phyloP scores from a whole-genome alignment of 2,797 vertebrate genomes.

The Oreochromis grahami region DNA sequence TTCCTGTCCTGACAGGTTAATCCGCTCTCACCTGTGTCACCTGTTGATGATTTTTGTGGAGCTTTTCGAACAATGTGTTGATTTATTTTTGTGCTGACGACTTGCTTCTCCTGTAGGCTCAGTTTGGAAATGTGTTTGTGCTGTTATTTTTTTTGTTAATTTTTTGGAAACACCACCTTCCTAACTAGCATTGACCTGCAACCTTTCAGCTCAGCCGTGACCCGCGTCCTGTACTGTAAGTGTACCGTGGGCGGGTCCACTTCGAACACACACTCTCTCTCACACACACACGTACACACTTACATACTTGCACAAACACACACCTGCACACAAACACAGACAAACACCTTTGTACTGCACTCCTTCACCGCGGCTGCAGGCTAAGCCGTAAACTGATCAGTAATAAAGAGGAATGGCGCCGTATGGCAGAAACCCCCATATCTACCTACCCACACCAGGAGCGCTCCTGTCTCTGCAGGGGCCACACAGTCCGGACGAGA shows the following conservation, averaged over 20 bases:
- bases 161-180: conserved; percentile 62
- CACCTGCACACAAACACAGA: not conserved
- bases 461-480: conserved; percentile 90
- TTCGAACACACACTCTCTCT: conserved; percentile 41
- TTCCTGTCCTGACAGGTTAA: conserved; percentile 55
- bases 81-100: conserved; percentile 56
- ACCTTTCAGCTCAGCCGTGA: conserved; percentile 62
- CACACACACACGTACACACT: conserved; percentile 24
- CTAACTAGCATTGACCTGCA: conserved; percentile 72
- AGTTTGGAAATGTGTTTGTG: conserved; percentile 50
- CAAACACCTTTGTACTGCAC: not conserved
- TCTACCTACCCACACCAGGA: conserved; percentile 79
- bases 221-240: conserved; percentile 70
- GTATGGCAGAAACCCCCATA: conserved; percentile 71
- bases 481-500: conserved; percentile 93
- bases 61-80: conserved; percentile 40
- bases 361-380: conserved; percentile 80
- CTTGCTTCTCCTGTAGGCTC: conserved; percentile 77
- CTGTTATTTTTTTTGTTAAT: conserved; percentile 25
- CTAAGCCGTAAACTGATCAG: conserved; percentile 87
- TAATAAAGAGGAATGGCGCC: conserved; percentile 89
- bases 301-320: not conserved
- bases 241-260: conserved; percentile 58
- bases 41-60: conserved; percentile 13
- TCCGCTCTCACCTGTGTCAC: conserved; percentile 48